phyloP scores from a whole-genome alignment of 2,113 vertebrate genomes.

The Leuciscus idus region DNA sequence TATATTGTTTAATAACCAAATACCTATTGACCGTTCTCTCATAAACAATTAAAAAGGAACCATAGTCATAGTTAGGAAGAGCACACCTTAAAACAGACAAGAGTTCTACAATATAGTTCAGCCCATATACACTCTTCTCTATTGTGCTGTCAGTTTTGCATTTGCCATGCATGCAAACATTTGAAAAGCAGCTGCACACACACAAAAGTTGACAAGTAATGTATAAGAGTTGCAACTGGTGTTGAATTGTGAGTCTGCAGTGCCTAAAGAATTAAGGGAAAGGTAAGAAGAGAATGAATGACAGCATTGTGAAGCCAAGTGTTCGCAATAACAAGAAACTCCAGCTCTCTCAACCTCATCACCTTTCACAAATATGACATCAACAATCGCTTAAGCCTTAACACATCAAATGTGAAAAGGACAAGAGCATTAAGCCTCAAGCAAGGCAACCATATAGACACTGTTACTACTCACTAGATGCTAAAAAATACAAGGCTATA shows the following conservation, averaged over 20 bases:
- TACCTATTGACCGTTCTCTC: background rate
- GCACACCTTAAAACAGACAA: slow-evolving; percentile 7
- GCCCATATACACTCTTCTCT: background rate
- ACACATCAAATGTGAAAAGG: slow-evolving; percentile 32
- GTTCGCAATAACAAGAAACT: slow-evolving; percentile 29
- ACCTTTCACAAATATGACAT: slow-evolving; percentile 37
- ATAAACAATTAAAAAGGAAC: background rate
- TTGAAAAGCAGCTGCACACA: slow-evolving; percentile 5
- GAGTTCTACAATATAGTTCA: background rate
- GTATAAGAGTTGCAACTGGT: background rate
- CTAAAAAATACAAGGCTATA: background rate
- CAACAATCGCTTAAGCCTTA: slow-evolving; percentile 20
- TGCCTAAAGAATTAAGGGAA: slow-evolving; percentile 35
- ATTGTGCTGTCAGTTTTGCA: background rate
- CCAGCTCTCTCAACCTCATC: slow-evolving; percentile 28
- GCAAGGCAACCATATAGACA: background rate
- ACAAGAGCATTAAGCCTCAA: slow-evolving; percentile 26
- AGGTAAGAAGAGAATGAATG: slow-evolving; percentile 22
- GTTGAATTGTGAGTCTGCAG: slow-evolving; percentile 5
- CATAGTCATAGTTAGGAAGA: slow-evolving; percentile 5
- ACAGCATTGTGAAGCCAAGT: slow-evolving; percentile 5
- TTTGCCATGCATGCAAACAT: slow-evolving; percentile 13
- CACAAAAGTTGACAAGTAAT: slow-evolving; percentile 8
- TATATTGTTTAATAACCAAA: background rate
- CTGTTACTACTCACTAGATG: background rate